Conservation (phyloP, 37 sponge, comb jelly and placozoan genomes). For the Axinella damicornis region DNA sequence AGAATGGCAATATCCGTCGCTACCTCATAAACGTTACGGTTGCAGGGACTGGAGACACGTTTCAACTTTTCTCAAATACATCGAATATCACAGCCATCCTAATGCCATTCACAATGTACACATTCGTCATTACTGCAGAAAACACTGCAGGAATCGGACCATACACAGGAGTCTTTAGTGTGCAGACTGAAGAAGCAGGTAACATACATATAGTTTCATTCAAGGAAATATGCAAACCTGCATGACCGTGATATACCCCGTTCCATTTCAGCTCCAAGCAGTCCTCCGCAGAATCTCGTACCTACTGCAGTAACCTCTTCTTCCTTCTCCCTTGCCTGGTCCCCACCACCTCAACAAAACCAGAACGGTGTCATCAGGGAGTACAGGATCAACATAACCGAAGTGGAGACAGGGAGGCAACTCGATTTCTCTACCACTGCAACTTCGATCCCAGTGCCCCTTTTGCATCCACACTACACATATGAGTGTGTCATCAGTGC, state of each 20-base stretch:
- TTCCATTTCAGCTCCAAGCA: slow-evolving; percentile 15
- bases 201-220: background rate
- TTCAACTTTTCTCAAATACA: slow-evolving; percentile 3
- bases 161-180: background rate
- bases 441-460: background rate
- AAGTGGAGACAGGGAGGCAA: background rate
- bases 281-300: slow-evolving; percentile 6
- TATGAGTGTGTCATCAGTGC: background rate
- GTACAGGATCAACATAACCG: background rate
- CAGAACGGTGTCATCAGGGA: slow-evolving; percentile 13
- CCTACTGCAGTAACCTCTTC: slow-evolving; percentile 1
- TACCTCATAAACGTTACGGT: background rate
- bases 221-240: too few species aligned
- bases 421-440: background rate
- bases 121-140: slow-evolving; percentile 10
- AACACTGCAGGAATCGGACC: slow-evolving; percentile 17
- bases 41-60: background rate
- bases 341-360: background rate
- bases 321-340: background rate
- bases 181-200: background rate
- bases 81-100: slow-evolving; percentile 2
- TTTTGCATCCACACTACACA: slow-evolving; percentile 11
- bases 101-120: slow-evolving; percentile 6
- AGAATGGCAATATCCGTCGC: slow-evolving; percentile 35
- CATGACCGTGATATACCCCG: background rate